Evolutionary conservation across 2,888 invertebrate genomes (phyloP).

Genomic region (Xanthia togata): DNA sequence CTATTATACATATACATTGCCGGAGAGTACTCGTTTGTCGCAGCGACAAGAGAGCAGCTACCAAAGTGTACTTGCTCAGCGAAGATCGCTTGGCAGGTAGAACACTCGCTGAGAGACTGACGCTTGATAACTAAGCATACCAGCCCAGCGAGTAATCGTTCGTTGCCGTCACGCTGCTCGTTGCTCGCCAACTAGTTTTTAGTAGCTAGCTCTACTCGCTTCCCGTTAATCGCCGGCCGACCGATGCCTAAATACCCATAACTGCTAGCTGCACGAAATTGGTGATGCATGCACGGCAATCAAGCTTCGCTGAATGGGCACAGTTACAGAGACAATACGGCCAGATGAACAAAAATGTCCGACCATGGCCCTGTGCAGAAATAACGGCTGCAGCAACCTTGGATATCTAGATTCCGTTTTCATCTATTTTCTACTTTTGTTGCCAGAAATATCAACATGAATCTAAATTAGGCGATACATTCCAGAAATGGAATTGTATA

Average conservation of each 20-base stretch:
- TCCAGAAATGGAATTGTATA: slow-evolving; percentile 24
- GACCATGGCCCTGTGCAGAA: slow-evolving; percentile 38
- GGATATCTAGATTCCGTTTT: slow-evolving; percentile 33
- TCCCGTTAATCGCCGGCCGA: background rate
- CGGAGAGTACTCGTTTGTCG: background rate
- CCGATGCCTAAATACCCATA: slow-evolving; percentile 25
- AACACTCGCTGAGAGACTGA: background rate
- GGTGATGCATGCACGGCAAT: slow-evolving; percentile 43
- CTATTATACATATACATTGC: background rate
- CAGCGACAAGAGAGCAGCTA: background rate
- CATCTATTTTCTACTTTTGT: slow-evolving; percentile 39
- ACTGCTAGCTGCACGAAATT: slow-evolving; percentile 25
- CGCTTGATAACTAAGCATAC: background rate
- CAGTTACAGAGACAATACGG: slow-evolving; percentile 55
- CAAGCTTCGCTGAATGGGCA: slow-evolving; percentile 34
- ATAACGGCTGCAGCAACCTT: slow-evolving; percentile 47
- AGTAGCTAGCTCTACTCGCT: background rate
- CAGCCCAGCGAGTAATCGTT: background rate
- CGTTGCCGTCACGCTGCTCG: background rate
- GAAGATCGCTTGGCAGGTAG: background rate
- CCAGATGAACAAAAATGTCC: slow-evolving; percentile 48
- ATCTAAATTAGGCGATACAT: slow-evolving; percentile 30
- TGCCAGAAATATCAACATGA: slow-evolving; percentile 34
- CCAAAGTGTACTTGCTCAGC: background rate
- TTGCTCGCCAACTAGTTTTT: background rate